phyloP scores from a whole-genome alignment of 2,113 vertebrate species.

The Pteronura brasiliensis region DNA sequence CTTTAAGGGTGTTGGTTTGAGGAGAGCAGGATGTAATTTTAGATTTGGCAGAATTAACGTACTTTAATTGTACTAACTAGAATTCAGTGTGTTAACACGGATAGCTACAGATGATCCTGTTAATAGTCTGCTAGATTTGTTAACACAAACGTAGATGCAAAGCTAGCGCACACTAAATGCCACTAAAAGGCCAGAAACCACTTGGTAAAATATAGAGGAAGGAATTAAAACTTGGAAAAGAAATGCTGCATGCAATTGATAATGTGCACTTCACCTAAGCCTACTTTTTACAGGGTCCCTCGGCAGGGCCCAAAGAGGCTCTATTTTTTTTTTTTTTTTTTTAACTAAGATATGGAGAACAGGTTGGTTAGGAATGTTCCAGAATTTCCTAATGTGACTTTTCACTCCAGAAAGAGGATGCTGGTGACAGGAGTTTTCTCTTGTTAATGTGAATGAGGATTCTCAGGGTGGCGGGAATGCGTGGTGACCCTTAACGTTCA shows the following conservation, averaged over 20 bases:
- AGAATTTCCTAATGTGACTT: not conserved
- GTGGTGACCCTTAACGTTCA: not conserved
- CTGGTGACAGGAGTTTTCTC: not conserved
- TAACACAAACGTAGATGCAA: not conserved
- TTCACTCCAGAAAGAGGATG: not conserved
- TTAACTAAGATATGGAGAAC: not conserved
- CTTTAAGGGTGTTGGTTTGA: not conserved
- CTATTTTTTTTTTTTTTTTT: not conserved
- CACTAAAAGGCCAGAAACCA: not conserved
- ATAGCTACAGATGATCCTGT: not conserved
- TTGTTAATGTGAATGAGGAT: not conserved
- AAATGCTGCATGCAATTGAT: not conserved
- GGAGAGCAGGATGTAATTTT: not conserved
- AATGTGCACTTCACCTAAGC: not conserved
- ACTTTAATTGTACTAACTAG: not conserved
- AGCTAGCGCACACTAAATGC: not conserved
- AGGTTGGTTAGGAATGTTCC: not conserved
- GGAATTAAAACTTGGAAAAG: not conserved
- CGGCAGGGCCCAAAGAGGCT: not conserved
- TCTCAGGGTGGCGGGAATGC: not conserved
- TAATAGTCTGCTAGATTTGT: not conserved
- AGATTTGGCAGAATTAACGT: not conserved
- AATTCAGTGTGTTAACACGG: not conserved
- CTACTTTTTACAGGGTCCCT: not conserved
- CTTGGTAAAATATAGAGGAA: not conserved